These are phyloP conservation scores for Thera britannica DNA, from an alignment of 2,888 invertebrate genomes.

Conservation along the genomic window DNA sequence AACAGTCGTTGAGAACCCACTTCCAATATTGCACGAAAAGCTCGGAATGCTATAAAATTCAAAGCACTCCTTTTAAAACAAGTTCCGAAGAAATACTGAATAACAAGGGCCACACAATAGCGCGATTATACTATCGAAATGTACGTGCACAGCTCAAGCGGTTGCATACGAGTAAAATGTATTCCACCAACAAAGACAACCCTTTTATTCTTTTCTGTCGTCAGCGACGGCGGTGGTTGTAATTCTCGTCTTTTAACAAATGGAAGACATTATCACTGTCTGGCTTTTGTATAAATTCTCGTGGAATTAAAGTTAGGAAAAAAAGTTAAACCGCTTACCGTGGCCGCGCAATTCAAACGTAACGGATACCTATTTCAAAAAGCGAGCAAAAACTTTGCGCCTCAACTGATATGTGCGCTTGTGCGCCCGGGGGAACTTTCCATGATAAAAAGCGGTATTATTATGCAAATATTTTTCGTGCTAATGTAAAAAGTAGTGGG, in stretches of 20 bases:
- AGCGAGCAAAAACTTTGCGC: slow-evolving; percentile 57
- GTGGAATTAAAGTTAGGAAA: slow-evolving; percentile 73
- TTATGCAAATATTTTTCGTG: slow-evolving; percentile 44
- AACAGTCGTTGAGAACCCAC: slow-evolving; percentile 26
- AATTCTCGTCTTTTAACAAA: slow-evolving; percentile 80
- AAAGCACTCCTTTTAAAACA: slow-evolving; percentile 42
- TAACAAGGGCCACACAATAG: slow-evolving; percentile 57
- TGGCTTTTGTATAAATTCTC: slow-evolving; percentile 80
- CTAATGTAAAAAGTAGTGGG: slow-evolving; percentile 38
- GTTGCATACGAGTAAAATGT: slow-evolving; percentile 66
- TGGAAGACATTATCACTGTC: slow-evolving; percentile 79
- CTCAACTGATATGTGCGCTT: slow-evolving; percentile 48
- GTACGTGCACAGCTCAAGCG: slow-evolving; percentile 57
- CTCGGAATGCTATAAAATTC: slow-evolving; percentile 49
- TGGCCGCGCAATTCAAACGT: slow-evolving; percentile 66
- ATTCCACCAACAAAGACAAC: slow-evolving; percentile 74
- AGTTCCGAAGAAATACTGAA: slow-evolving; percentile 50
- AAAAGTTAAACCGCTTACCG: slow-evolving; percentile 73
- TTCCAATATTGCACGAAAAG: slow-evolving; percentile 36
- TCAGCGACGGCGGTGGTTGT: slow-evolving; percentile 66
- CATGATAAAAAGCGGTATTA: slow-evolving; percentile 48
- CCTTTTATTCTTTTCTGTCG: slow-evolving; percentile 76
- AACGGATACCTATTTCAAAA: slow-evolving; percentile 61
- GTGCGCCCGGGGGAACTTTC: slow-evolving; percentile 50
- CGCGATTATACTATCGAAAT: slow-evolving; percentile 64